These are phyloP conservation scores for Tortrix viridana DNA, from an alignment of 2,888 invertebrate genomes.

Conservation along the genomic window DNA sequence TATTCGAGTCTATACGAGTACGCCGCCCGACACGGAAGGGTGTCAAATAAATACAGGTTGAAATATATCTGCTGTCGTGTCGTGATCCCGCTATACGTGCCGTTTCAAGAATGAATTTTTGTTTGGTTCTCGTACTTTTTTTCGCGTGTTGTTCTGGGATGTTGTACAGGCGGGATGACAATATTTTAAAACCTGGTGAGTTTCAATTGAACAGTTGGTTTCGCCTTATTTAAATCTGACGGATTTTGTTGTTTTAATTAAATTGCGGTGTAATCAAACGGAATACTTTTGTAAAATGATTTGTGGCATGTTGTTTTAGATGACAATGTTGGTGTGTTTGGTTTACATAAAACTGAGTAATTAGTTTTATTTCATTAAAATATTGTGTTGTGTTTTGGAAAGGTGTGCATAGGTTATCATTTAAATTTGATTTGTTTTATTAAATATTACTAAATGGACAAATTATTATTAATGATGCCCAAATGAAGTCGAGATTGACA, in stretches of 20 bases:
- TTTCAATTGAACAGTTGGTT: constrained; percentile 27
- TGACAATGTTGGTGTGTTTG: too few relatives aligned
- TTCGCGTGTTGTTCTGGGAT: constrained; percentile 70
- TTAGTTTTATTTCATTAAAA: too few relatives aligned
- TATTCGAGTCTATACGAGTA: constrained; percentile 73
- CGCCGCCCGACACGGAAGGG: constrained; percentile 69
- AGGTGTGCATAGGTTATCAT: too few relatives aligned
- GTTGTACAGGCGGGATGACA: constrained; percentile 75
- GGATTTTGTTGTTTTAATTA: constrained; percentile 24
- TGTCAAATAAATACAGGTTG: constrained; percentile 80
- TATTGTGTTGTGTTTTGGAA: too few relatives aligned
- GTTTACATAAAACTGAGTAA: too few relatives aligned
- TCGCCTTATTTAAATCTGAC: constrained; percentile 5
- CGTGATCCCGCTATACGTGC: constrained; percentile 71
- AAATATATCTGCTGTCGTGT: constrained; percentile 74
- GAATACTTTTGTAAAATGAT: constrained; percentile 1
- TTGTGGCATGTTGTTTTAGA: neutral
- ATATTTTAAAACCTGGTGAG: constrained; percentile 77
- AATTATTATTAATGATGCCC: too few relatives aligned
- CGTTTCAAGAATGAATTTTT: constrained; percentile 78
- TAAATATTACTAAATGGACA: too few relatives aligned
- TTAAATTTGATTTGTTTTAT: too few relatives aligned
- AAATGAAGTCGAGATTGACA: too few relatives aligned
- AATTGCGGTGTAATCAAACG: constrained; percentile 6
- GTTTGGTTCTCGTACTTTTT: constrained; percentile 74